Base-by-base conservation (phyloP, 2,888 invertebrate genomes). In the Chrysolina oricalcia region DNA sequence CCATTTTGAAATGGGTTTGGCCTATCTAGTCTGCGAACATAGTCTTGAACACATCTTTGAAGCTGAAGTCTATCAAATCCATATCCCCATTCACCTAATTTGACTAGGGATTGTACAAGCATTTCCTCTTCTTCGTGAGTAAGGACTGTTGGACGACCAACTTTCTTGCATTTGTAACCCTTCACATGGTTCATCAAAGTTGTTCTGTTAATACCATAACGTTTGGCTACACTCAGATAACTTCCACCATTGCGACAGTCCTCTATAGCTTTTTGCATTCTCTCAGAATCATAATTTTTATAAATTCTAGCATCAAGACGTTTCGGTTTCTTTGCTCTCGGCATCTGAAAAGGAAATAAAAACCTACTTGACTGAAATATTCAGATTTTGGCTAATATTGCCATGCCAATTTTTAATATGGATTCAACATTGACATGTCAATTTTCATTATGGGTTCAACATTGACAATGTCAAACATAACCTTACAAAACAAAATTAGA, bases 1-100 rank as follows among this genome's bases (percentile, higher is more conserved):
- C 78, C 71, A 74, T 80, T 73, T 64, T 72, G 65, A 70, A 80
- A 80, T 66, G 78, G 77, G 70, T 76, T 79, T 68, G 59, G 53
- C 35, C 72, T 40, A 64, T 78, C 73, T 35, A 79, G 43, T 66
- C 73, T 74, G 19, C 40, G 53, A 17, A 69, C 15, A 59, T 70
- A 78, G 23, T 78, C 74, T 63, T 78, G 74, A 43, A 76, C 72
- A 56, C 76, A 78, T 19, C 21, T 64, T 70, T 71, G 67, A 15
- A 78, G 21, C 50, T 79, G 74, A 19, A 74, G 48, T 48, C 76
- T 19, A 70, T 77, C 75, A 21, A 78, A 73, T 9, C 74, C 75
- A 74, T 62, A 79, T 11, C 76, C 77, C 77, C 77, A 79, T 27
- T 79, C 76, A 5, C 50, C 74, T 41, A 79, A 56, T 72, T 79